Evolutionary conservation across 2,113 vertebrate genomes (phyloP).

Genomic region (Myotis yumanensis): DNA sequence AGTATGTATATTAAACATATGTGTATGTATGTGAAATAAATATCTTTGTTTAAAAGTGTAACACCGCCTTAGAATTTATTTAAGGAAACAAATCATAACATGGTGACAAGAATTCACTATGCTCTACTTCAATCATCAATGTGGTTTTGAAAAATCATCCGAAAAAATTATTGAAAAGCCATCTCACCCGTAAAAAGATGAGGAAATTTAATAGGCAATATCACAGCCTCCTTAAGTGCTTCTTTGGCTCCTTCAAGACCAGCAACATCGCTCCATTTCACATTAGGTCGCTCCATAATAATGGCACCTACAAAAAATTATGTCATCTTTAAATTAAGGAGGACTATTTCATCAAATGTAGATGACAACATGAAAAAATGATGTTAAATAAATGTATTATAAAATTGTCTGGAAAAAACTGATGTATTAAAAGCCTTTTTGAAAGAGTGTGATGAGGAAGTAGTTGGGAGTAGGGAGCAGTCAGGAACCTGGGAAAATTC

Average conservation of each 20-base stretch:
- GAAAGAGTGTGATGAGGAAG: not conserved
- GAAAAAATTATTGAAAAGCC: not conserved
- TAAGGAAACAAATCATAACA: not conserved
- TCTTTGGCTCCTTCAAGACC: conserved; percentile 98
- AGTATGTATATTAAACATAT: not conserved
- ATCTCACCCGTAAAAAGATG: conserved; percentile 96
- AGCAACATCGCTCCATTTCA: conserved; percentile 97
- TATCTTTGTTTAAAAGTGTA: not conserved
- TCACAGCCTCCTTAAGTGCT: conserved; percentile 98
- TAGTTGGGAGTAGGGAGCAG: not conserved
- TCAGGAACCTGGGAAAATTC: not conserved
- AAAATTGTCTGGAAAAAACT: not conserved
- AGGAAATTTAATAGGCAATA: conserved; percentile 98
- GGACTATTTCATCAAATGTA: not conserved
- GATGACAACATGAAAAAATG: not conserved
- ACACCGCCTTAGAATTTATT: not conserved
- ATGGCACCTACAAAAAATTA: conserved; percentile 90
- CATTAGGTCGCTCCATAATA: conserved; percentile 96
- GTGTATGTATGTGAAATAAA: not conserved
- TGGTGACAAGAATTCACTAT: not conserved
- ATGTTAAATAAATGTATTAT: not conserved
- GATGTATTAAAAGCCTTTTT: not conserved
- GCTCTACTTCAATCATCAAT: not conserved
- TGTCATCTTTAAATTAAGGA: conserved; percentile 32
- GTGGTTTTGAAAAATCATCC: not conserved